phyloP scores from a whole-genome alignment of 2,113 vertebrate genomes.

The Leuciscus idus region DNA sequence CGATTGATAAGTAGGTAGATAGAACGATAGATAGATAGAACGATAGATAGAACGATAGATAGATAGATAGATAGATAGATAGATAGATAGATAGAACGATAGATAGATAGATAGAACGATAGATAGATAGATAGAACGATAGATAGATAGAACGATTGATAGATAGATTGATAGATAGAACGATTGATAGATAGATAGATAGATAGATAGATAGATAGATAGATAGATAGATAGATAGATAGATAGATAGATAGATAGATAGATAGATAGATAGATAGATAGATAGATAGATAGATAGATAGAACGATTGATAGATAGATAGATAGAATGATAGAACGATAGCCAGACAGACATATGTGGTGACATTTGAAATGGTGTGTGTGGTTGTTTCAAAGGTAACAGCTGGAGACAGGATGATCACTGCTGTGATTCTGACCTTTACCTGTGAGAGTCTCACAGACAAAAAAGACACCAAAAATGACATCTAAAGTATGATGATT shows the following conservation, averaged over 20 bases:
- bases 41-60: no score
- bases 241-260: not conserved
- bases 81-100: not conserved
- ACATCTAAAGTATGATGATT: not conserved
- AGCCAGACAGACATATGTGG: conserved; percentile 17
- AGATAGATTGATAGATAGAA: not conserved
- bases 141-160: not conserved
- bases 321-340: not conserved
- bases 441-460: conserved; percentile 11
- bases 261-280: not conserved
- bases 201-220: not conserved
- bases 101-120: no score
- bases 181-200: not conserved
- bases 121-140: not conserved
- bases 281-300: not conserved
- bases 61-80: not conserved
- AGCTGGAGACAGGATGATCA: conserved; percentile 33
- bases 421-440: conserved; percentile 42
- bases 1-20: no score
- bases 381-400: conserved; percentile 36
- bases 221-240: not conserved
- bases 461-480: not conserved
- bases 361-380: conserved; percentile 39
- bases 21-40: not conserved
- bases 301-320: no score